Percentiles rank a stretch among this genome's conserved stretches.
Conservation (phyloP, 1,140 invertebrate genomes). For the Penaeus chinensis region DNA sequence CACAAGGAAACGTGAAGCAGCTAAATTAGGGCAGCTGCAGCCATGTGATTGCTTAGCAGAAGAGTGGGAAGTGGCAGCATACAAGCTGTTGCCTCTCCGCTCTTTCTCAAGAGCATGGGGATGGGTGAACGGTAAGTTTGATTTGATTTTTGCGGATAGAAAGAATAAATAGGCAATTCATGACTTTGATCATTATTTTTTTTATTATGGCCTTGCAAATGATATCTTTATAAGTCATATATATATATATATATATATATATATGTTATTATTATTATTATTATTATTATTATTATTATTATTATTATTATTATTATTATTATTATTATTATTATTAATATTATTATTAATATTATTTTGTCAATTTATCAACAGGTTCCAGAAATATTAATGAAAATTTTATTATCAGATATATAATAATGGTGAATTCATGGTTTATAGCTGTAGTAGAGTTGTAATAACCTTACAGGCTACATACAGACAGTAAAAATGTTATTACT, state of each 20-base stretch:
- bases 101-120: constrained; percentile 57
- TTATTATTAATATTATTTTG: too few relatives aligned
- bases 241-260: too few relatives aligned
- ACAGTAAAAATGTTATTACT: not conserved
- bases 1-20: constrained; percentile 53
- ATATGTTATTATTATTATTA: too few relatives aligned
- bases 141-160: not conserved
- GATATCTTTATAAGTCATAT: too few relatives aligned
- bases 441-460: not conserved
- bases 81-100: constrained; percentile 59
- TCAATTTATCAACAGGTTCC: too few relatives aligned
- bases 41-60: constrained; percentile 56
- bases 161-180: not conserved
- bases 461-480: not conserved
- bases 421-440: not conserved
- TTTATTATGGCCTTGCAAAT: not conserved
- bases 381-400: too few relatives aligned
- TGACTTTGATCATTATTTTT: not conserved
- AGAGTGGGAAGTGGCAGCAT: constrained; percentile 58
- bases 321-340: too few relatives aligned
- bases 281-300: too few relatives aligned
- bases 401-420: too few relatives aligned
- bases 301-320: too few relatives aligned
- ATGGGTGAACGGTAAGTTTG: constrained; percentile 57
- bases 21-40: constrained; percentile 45